Evolutionary conservation across 2,888 invertebrate species (phyloP).

Genomic region (Sphecodes monilicornis): DNA sequence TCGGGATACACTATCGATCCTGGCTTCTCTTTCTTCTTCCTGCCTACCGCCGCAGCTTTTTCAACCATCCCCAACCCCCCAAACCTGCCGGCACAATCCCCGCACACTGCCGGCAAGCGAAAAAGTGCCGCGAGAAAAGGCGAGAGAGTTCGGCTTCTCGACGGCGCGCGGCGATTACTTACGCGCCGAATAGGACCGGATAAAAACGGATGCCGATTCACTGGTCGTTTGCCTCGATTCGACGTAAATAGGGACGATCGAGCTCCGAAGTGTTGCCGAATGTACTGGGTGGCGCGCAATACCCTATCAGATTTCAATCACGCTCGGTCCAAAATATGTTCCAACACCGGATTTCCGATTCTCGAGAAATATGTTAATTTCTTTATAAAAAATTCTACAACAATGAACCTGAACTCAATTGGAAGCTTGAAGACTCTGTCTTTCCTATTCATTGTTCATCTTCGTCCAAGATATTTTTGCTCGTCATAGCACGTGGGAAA

Average conservation of each 20-base stretch:
- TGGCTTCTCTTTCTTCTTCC: conserved; percentile 58
- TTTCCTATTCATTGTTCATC: not conserved
- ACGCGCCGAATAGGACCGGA: conserved; percentile 38
- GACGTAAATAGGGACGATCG: conserved; percentile 44
- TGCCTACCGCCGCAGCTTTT: conserved; percentile 29
- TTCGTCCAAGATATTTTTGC: not conserved
- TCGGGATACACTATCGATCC: conserved; percentile 72
- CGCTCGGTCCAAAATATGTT: not conserved
- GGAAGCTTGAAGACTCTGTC: not conserved
- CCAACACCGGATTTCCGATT: not conserved
- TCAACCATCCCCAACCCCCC: not conserved
- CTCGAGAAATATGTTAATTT: not conserved
- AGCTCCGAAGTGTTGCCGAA: conserved; percentile 2
- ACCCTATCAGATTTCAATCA: not conserved
- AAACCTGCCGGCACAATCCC: not conserved
- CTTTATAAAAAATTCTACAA: not conserved
- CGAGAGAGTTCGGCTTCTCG: conserved; percentile 51
- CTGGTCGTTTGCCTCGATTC: conserved; percentile 6
- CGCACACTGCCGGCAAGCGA: conserved; percentile 9
- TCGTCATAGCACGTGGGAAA: not conserved
- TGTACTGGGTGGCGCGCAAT: not conserved
- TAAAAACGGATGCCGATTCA: conserved; percentile 38
- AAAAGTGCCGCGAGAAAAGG: conserved; percentile 39
- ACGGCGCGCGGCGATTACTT: conserved; percentile 47
- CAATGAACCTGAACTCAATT: not conserved